These are phyloP conservation scores for Labia minor DNA, from an alignment of 2,888 invertebrate genomes.

Conservation along the genomic window DNA sequence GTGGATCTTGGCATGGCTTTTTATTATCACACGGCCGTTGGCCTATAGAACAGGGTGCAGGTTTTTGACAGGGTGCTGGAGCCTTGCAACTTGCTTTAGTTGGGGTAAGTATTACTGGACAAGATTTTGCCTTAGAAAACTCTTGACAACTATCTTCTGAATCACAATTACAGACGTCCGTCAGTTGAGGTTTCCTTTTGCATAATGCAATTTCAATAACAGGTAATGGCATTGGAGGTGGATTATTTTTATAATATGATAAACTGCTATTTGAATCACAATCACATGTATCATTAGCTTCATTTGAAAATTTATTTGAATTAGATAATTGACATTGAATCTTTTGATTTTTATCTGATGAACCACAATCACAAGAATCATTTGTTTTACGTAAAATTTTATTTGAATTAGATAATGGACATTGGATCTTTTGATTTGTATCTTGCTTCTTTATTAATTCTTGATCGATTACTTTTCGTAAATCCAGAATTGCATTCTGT, in stretches of 20 bases:
- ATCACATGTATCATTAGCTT: not conserved
- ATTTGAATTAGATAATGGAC: no score
- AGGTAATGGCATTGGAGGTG: not conserved
- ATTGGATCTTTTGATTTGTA: no score
- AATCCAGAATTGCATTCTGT: no score
- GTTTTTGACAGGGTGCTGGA: not conserved
- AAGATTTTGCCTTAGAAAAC: not conserved
- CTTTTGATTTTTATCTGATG: not conserved
- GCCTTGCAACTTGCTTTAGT: not conserved
- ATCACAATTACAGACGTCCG: not conserved
- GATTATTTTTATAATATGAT: not conserved
- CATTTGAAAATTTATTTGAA: no score
- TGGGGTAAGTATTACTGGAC: not conserved
- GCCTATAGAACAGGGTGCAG: not conserved
- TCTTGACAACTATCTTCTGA: not conserved
- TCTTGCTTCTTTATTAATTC: no score
- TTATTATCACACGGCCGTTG: not conserved
- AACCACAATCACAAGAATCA: no score
- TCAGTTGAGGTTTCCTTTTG: not conserved
- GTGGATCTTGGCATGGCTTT: not conserved
- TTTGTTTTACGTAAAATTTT: no score
- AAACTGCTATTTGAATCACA: not conserved
- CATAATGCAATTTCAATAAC: not conserved
- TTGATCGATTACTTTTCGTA: no score
- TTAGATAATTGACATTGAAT: no score